Conservation (phyloP, 2,888 invertebrate species). For the Cantharis flavilabris region DNA sequence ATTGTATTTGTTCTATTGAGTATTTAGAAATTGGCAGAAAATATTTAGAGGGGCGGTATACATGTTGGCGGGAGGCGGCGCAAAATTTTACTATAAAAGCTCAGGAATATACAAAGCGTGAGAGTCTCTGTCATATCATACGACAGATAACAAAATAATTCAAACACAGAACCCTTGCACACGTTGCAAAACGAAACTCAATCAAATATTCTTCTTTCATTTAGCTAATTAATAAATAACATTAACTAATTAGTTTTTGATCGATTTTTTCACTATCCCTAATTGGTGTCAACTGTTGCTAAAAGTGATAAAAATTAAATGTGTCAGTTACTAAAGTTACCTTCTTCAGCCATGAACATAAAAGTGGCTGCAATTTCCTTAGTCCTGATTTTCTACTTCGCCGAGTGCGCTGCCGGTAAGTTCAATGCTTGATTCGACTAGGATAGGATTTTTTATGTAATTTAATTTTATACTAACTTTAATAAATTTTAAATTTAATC, state of each 20-base stretch:
- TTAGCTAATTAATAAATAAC: constrained; percentile 19
- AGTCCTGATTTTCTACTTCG: constrained; percentile 61
- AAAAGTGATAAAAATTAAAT: constrained; percentile 23
- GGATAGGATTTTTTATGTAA: background rate
- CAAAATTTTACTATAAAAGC: constrained; percentile 36
- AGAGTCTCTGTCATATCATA: constrained; percentile 33
- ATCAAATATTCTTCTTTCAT: constrained; percentile 13
- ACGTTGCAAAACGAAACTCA: constrained; percentile 4
- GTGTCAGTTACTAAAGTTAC: constrained; percentile 26
- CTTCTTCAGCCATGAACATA: constrained; percentile 29
- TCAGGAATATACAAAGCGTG: constrained; percentile 27
- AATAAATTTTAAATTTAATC: too few relatives aligned
- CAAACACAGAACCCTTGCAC: background rate
- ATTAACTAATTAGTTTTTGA: constrained; percentile 22
- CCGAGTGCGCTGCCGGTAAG: constrained; percentile 65
- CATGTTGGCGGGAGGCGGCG: constrained; percentile 39
- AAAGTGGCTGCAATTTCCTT: constrained; percentile 54
- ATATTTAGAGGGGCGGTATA: constrained; percentile 32
- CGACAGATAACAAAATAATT: constrained; percentile 30
- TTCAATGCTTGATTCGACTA: constrained; percentile 22
- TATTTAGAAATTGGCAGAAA: constrained; percentile 24
- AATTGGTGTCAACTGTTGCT: constrained; percentile 13
- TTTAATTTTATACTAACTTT: background rate
- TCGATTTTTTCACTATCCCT: constrained; percentile 14
- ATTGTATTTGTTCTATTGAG: constrained; percentile 11